Percentiles rank a stretch among this genome's conserved stretches.
Conservation (phyloP, 2,888 invertebrate genomes). For the Autographa gamma region DNA sequence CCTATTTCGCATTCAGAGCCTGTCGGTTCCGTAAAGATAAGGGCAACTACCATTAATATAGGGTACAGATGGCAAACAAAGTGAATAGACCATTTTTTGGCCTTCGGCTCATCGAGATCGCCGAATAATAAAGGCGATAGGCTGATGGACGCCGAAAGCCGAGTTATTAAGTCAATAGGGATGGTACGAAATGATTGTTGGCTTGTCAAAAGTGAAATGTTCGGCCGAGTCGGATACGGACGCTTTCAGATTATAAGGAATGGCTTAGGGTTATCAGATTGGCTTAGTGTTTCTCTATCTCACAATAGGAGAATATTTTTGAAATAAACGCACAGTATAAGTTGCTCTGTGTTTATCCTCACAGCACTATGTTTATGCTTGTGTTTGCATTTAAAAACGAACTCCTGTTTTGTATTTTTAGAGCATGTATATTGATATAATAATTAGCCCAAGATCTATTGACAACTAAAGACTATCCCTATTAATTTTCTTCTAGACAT, state of each 20-base stretch:
- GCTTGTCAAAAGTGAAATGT: constrained; percentile 54
- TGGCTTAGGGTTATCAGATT: constrained; percentile 29
- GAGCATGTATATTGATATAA: too few species aligned
- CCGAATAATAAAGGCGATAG: constrained; percentile 44
- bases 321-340: too few species aligned
- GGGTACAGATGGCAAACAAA: constrained; percentile 66
- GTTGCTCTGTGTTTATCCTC: too few species aligned
- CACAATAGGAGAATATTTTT: constrained; percentile 29
- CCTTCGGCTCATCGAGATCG: constrained; percentile 58
- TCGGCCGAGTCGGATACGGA: constrained; percentile 36
- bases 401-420: too few species aligned
- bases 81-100: constrained; percentile 70
- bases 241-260: constrained; percentile 34
- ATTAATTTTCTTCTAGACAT: background rate
- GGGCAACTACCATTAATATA: constrained; percentile 71
- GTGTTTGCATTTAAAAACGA: too few species aligned
- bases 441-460: too few species aligned
- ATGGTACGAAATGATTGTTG: constrained; percentile 63
- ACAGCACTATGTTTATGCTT: too few species aligned
- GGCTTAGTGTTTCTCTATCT: constrained; percentile 14
- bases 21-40: constrained; percentile 66
- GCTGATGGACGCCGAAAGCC: constrained; percentile 46
- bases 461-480: too few species aligned
- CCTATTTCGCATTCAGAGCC: constrained; percentile 66
- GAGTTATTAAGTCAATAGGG: constrained; percentile 63